A percentile compares a stretch with the other conserved stretches of the same genome.
Evolutionary conservation across 2,113 vertebrate species (phyloP).

Genomic region (Physeter macrocephalus): DNA sequence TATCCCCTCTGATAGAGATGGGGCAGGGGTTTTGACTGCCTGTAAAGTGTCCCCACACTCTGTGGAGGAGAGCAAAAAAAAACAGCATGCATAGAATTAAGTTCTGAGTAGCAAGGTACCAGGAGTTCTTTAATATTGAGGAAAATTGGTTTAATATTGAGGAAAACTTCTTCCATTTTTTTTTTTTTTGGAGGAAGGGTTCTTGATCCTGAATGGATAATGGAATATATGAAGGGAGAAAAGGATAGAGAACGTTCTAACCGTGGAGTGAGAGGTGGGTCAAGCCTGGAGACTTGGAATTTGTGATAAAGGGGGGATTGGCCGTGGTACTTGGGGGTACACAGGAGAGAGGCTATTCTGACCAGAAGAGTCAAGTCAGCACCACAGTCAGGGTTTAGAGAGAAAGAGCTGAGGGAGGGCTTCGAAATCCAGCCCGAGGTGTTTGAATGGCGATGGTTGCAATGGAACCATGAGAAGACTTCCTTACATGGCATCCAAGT

Average conservation of each 20-base stretch:
- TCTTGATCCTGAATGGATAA: not conserved
- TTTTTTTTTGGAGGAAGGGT: not conserved
- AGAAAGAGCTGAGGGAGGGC: not conserved
- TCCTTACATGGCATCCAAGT: not conserved
- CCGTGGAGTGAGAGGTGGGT: not conserved
- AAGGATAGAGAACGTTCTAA: not conserved
- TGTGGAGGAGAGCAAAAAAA: not conserved
- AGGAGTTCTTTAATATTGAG: not conserved
- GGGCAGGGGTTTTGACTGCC: no score
- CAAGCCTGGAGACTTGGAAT: not conserved
- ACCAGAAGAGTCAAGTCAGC: not conserved
- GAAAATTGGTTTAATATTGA: not conserved
- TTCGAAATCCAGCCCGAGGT: not conserved
- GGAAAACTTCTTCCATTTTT: not conserved
- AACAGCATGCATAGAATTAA: not conserved
- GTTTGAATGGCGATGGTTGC: not conserved
- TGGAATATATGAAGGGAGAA: not conserved
- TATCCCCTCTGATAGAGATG: not conserved
- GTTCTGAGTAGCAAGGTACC: not conserved
- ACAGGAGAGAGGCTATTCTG: not conserved
- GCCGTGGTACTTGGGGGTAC: rapidly evolving
- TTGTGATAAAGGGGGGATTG: not conserved
- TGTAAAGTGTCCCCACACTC: not conserved
- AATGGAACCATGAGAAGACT: not conserved
- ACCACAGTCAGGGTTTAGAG: not conserved